These are phyloP conservation scores for Pollenia amentaria DNA, from an alignment of 2,888 invertebrate species.

Conservation along the genomic window DNA sequence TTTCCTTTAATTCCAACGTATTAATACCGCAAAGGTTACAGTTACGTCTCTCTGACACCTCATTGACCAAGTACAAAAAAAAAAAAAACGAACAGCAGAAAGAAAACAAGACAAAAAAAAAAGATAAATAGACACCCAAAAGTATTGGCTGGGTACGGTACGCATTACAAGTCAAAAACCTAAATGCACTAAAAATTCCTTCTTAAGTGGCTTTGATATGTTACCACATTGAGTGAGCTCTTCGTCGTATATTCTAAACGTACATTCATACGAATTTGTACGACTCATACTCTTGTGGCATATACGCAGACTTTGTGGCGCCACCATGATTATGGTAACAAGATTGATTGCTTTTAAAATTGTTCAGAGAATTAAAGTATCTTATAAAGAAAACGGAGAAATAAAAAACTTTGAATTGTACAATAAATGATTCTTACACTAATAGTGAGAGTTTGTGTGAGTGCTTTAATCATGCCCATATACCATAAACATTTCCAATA, in stretches of 20 bases:
- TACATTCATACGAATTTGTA: not conserved
- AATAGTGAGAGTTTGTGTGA: not conserved
- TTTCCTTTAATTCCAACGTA: constrained; percentile 45
- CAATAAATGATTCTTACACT: constrained; percentile 21
- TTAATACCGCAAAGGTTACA: constrained; percentile 66
- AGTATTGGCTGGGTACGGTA: not conserved
- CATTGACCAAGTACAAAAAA: constrained; percentile 57
- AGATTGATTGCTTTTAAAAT: constrained; percentile 71
- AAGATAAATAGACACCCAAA: constrained; percentile 63
- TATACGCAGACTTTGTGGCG: constrained; percentile 69
- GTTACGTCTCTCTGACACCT: constrained; percentile 70
- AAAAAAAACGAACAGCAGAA: constrained; percentile 10
- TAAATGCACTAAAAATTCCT: constrained; percentile 42
- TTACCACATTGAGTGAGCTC: constrained; percentile 20
- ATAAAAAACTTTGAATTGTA: constrained; percentile 1
- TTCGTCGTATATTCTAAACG: not conserved
- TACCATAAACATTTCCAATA: constrained; percentile 48
- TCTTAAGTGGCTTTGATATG: constrained; percentile 54
- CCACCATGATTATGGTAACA: constrained; percentile 70
- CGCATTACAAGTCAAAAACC: constrained; percentile 29
- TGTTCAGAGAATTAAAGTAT: constrained; percentile 65
- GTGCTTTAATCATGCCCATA: constrained; percentile 7
- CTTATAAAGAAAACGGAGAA: constrained; percentile 12
- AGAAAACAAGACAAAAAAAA: constrained; percentile 9
- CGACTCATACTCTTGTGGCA: constrained; percentile 49